Base-by-base conservation (phyloP, 2,113 vertebrate species). In the Athene cunicularia region DNA sequence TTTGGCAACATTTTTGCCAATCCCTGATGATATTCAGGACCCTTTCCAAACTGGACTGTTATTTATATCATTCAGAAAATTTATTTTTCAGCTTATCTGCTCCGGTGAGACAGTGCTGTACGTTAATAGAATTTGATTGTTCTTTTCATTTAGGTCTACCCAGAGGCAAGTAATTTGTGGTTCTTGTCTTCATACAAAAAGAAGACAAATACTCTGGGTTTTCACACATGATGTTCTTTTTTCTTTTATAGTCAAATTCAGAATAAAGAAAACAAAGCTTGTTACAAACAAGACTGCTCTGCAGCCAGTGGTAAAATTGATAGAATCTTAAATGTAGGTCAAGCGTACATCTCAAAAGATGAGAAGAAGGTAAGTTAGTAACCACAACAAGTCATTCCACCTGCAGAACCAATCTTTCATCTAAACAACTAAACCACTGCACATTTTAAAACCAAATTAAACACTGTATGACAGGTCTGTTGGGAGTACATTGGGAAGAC, bases 401-500 rank as follows among this genome's bases (percentile, higher is more conserved):
- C 75, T 56, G 88, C 21, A 70, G 79, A 88, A 94, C 5, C 6
- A 58, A 30, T 83, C 92, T 75, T 85, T 90, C 6, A 5, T 82
- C 33, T 53, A 64, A 87, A 87, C 50, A 76, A 52, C 53, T 60
- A 67, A 87, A 90, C 37, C 32, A 35, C 1, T 49, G 27, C 19
- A 72, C 24, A 80, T 93, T 96, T 93, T 52, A 82, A 88, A 96
- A 76, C 5, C 53, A 96, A 95, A 95, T 90, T 62, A 86, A 92
- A 88, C 28, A 77, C 28, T 50, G 33, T 27, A 66, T 1, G 14
- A 79, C 55, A 74, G 49, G 63, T 76, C 89, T 80, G 30, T 30
- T 58, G 58, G 39, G 72, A 81, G 37, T 66, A 56, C 0, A 3
- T 23, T 83, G 49, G 45, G 45, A 95, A 90, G 60, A 50, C 7